Evolutionary conservation across 2,113 vertebrate species (phyloP).

Genomic region (Rhea americana): DNA sequence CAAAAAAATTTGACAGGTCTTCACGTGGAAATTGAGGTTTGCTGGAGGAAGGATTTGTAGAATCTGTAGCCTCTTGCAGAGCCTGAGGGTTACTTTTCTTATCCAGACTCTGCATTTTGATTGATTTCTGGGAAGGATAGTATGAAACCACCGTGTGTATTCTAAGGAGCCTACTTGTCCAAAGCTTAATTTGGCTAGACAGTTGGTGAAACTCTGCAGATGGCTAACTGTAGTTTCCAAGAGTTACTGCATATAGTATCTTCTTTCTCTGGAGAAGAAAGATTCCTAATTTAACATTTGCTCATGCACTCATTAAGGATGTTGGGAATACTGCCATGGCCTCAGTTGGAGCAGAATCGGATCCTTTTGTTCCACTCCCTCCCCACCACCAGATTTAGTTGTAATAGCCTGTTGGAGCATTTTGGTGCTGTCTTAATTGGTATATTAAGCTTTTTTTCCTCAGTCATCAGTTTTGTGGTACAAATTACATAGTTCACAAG

Average conservation of each 20-base stretch:
- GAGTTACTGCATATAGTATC: conserved; percentile 6
- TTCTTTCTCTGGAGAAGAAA: conserved; percentile 27
- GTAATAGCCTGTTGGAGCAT: conserved; percentile 47
- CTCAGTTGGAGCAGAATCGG: conserved; percentile 26
- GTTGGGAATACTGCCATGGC: conserved; percentile 54
- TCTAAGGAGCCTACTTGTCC: not conserved
- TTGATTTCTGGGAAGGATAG: not conserved
- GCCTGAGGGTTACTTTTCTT: not conserved
- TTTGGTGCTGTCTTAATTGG: conserved; percentile 51
- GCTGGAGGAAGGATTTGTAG: not conserved
- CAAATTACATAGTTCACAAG: conserved; percentile 44
- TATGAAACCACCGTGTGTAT: not conserved
- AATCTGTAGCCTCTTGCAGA: not conserved
- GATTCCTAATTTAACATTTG: conserved; percentile 45
- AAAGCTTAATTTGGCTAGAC: conserved; percentile 2
- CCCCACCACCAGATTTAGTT: conserved; percentile 27
- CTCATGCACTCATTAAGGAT: conserved; percentile 29
- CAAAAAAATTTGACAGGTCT: not conserved
- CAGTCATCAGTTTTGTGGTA: conserved; percentile 54
- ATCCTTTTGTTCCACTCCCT: conserved; percentile 40
- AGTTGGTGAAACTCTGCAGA: conserved; percentile 42
- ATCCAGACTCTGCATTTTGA: not conserved
- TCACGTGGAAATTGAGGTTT: not conserved
- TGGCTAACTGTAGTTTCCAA: conserved; percentile 19
- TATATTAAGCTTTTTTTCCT: conserved; percentile 17